phyloP scores from a whole-genome alignment of 2,113 vertebrate species.

The Brienomyrus longianalis region DNA sequence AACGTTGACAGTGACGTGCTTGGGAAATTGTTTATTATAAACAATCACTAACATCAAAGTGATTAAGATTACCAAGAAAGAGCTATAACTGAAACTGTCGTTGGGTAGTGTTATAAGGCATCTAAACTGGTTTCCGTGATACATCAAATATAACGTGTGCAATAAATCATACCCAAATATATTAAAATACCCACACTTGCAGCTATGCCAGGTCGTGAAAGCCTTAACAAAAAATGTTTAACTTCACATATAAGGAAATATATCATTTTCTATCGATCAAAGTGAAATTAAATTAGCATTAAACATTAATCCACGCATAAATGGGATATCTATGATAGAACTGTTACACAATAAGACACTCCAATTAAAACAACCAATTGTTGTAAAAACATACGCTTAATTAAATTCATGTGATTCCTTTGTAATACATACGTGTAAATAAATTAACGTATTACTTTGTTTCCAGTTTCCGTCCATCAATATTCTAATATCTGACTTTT shows the following conservation, averaged over 20 bases:
- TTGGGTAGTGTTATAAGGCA: neutral
- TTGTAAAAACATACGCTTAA: neutral
- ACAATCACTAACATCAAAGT: neutral
- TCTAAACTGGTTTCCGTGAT: neutral
- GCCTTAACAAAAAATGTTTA: neutral
- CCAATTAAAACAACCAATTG: neutral
- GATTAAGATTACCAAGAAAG: neutral
- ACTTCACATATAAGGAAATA: neutral
- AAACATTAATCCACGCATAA: neutral
- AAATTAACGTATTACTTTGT: neutral
- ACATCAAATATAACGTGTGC: neutral
- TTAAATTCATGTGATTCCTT: neutral
- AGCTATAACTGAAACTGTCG: neutral
- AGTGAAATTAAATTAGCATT: neutral
- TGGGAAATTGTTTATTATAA: neutral
- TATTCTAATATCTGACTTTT: neutral
- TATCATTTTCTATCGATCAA: neutral
- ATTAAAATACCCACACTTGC: neutral
- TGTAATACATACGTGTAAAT: neutral
- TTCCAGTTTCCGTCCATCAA: neutral
- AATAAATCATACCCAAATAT: neutral
- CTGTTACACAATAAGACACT: neutral
- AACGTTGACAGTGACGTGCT: neutral
- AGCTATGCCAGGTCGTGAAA: neutral
- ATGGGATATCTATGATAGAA: neutral